These are phyloP conservation scores for Puntigrus tetrazona DNA, from an alignment of 2,113 vertebrate genomes.

Conservation along the genomic window DNA sequence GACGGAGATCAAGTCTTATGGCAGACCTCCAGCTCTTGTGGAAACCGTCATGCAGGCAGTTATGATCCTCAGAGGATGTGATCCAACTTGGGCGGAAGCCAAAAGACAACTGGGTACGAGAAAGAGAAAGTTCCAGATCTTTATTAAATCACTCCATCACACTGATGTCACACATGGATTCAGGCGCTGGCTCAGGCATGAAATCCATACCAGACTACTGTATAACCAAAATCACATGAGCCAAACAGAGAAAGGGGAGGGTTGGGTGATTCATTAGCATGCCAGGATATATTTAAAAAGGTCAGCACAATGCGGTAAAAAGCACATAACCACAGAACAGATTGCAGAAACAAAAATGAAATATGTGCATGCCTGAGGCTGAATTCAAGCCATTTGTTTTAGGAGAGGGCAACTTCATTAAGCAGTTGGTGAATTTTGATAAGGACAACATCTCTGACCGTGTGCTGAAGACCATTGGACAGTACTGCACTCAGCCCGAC, in stretches of 20 bases:
- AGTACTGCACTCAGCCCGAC: constrained; percentile 82
- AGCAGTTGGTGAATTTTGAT: constrained; percentile 86
- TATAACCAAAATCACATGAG: constrained; percentile 23
- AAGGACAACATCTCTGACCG: constrained; percentile 88
- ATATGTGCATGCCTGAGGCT: constrained; percentile 27
- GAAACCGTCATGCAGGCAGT: constrained; percentile 91
- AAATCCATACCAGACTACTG: constrained; percentile 29
- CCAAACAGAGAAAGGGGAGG: not conserved
- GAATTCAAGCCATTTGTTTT: constrained; percentile 40
- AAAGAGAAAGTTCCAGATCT: constrained; percentile 13
- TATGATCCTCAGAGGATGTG: constrained; percentile 85
- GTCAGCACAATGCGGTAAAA: constrained; percentile 21
- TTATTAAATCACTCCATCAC: constrained; percentile 44
- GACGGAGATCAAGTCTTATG: constrained; percentile 90
- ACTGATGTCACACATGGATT: constrained; percentile 40
- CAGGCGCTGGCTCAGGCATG: constrained; percentile 10
- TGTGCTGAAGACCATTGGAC: constrained; percentile 83
- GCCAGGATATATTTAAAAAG: constrained; percentile 29
- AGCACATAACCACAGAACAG: constrained; percentile 10
- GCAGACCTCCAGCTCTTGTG: constrained; percentile 82
- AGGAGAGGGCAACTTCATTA: constrained; percentile 90
- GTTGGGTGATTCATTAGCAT: constrained; percentile 17
- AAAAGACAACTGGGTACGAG: constrained; percentile 87
- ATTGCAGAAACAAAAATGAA: not conserved
- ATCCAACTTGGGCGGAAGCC: constrained; percentile 88